Conservation (phyloP, 2,797 vertebrate genomes). For the Sebastes aleutianus region DNA sequence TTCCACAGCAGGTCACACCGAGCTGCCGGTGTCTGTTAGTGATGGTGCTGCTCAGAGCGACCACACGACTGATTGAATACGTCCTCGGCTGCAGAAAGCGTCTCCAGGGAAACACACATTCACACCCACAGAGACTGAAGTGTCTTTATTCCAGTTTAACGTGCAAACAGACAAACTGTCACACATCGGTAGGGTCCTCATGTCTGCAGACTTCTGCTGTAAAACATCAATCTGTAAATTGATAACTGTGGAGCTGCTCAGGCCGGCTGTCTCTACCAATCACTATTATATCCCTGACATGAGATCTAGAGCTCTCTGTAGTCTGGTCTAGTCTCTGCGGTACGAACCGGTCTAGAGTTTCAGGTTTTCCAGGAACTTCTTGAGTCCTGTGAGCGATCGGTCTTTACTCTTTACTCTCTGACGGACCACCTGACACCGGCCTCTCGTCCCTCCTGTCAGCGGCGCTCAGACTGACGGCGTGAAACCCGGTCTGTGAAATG, state of each 20-base stretch:
- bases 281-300: neutral
- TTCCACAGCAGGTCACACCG: neutral
- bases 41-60: neutral
- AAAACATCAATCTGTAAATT: too few species aligned
- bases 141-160: neutral
- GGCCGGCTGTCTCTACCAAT: too few species aligned
- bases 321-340: neutral
- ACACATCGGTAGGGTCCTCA: neutral
- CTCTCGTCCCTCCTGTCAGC: neutral
- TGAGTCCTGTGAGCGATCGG: too few species aligned
- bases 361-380: neutral
- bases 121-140: neutral
- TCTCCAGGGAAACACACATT: neutral
- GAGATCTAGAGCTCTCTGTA: neutral
- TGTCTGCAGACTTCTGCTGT: neutral
- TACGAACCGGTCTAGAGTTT: neutral
- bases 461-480: neutral
- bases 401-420: neutral
- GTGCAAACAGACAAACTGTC: neutral
- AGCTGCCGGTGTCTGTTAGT: neutral
- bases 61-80: neutral
- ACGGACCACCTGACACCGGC: constrained; percentile 6
- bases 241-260: too few species aligned
- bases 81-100: neutral
- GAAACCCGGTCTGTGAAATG: constrained; percentile 8